Percentiles rank a stretch among this genome's conserved stretches.
Conservation (phyloP, 2,797 vertebrate species). For the Phalanger gymnotis region DNA sequence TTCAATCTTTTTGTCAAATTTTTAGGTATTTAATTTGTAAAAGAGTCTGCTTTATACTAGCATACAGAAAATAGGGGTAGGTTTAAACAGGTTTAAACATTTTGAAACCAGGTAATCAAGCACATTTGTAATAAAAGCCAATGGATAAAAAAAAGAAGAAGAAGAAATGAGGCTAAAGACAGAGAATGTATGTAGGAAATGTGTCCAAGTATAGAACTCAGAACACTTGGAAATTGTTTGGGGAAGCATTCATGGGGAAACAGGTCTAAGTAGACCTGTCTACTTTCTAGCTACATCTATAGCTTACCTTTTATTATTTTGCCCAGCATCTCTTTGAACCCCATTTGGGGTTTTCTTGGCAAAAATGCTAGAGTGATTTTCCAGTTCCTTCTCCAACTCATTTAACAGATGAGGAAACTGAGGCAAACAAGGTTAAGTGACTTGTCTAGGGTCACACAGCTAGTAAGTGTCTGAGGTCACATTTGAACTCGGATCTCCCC, state of each 20-base stretch:
- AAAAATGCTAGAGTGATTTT: background rate
- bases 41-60: slow-evolving; percentile 88
- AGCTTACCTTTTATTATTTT: background rate
- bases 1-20: slow-evolving; percentile 89
- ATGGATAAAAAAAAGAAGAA: slow-evolving; percentile 78
- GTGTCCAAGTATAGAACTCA: background rate
- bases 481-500: background rate
- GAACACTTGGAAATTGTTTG: background rate
- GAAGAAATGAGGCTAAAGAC: background rate
- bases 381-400: background rate
- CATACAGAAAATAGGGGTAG: slow-evolving; percentile 87
- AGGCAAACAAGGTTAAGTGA: background rate
- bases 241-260: background rate
- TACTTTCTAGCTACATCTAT: background rate
- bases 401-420: background rate
- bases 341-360: background rate
- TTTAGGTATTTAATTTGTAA: slow-evolving; percentile 90
- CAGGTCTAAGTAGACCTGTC: background rate
- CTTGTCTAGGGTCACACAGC: background rate
- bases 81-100: slow-evolving; percentile 87
- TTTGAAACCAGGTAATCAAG: slow-evolving; percentile 88
- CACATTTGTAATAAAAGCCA: slow-evolving; percentile 89
- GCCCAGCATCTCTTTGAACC: background rate
- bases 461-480: background rate
- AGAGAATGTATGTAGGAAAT: background rate